Percentiles rank a stretch among this genome's conserved stretches.
These are phyloP conservation scores for Plodia interpunctella DNA, from an alignment of 1,140 invertebrate genomes.

Conservation along the genomic window DNA sequence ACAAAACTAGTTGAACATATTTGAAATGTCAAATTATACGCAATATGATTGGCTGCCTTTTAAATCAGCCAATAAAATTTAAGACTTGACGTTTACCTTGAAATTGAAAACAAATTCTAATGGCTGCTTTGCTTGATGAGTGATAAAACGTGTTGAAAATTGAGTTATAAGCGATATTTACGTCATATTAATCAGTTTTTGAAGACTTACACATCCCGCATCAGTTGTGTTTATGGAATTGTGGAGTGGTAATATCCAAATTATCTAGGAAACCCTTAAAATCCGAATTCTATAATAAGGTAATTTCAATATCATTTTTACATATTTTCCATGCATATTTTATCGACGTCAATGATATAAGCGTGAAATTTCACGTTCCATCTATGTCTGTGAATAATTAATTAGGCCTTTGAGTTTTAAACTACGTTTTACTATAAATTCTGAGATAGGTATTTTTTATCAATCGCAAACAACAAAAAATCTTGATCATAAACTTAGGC, in stretches of 20 bases:
- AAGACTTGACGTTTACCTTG: not conserved
- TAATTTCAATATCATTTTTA: not conserved
- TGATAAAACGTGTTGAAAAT: slow-evolving; percentile 13
- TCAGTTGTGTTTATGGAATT: not conserved
- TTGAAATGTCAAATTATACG: slow-evolving; percentile 22
- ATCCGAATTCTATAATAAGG: not conserved
- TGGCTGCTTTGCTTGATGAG: slow-evolving; percentile 8
- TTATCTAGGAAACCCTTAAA: not conserved
- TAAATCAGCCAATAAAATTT: slow-evolving; percentile 24
- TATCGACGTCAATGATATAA: not conserved
- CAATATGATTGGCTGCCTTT: slow-evolving; percentile 34
- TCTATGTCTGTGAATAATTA: not conserved
- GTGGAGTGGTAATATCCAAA: not conserved
- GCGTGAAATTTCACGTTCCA: not conserved
- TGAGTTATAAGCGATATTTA: not conserved
- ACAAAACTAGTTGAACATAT: not conserved
- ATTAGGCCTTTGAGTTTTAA: not conserved
- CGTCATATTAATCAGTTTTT: not conserved
- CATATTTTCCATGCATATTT: not conserved
- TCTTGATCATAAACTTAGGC: too few species aligned
- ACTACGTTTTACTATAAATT: not conserved
- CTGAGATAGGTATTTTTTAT: not conserved
- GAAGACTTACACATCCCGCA: not conserved
- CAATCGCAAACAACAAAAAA: too few species aligned
- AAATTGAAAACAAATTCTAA: slow-evolving; percentile 10